phyloP scores from a whole-genome alignment of 2,113 vertebrate genomes.

The Dasyurus viverrinus region DNA sequence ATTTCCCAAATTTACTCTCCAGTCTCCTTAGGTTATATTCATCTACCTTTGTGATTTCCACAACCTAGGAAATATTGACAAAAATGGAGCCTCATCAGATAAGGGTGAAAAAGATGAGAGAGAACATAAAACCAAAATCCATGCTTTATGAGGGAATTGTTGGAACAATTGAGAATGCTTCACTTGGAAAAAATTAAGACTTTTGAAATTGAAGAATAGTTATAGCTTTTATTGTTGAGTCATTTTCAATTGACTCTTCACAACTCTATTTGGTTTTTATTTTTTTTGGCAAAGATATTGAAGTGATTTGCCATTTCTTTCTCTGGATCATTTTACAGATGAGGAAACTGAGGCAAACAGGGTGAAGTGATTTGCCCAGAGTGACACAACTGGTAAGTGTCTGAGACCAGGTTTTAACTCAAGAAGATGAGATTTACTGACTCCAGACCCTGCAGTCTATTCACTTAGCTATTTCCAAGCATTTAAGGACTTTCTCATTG shows the following conservation, averaged over 20 bases:
- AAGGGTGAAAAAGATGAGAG: background rate
- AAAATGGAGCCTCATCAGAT: background rate
- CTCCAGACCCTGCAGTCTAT: background rate
- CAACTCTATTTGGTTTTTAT: background rate
- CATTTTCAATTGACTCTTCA: background rate
- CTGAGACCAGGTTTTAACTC: background rate
- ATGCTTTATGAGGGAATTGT: background rate
- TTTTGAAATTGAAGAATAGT: background rate
- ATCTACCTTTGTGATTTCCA: background rate
- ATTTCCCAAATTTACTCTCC: background rate
- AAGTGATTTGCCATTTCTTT: background rate
- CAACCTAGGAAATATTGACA: background rate
- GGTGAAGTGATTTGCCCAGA: accelerated
- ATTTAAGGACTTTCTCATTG: background rate
- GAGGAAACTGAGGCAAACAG: accelerated
- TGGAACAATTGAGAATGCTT: background rate
- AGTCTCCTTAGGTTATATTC: background rate
- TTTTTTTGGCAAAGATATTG: background rate
- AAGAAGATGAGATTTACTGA: background rate
- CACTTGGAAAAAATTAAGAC: background rate
- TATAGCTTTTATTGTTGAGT: background rate
- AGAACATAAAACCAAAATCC: background rate
- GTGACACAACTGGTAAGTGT: accelerated
- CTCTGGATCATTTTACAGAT: background rate
- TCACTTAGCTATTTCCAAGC: background rate